A percentile compares a stretch with the other conserved stretches of the same genome.
phyloP scores from a whole-genome alignment of 2,888 invertebrate genomes.

The Diachrysia chrysitis region DNA sequence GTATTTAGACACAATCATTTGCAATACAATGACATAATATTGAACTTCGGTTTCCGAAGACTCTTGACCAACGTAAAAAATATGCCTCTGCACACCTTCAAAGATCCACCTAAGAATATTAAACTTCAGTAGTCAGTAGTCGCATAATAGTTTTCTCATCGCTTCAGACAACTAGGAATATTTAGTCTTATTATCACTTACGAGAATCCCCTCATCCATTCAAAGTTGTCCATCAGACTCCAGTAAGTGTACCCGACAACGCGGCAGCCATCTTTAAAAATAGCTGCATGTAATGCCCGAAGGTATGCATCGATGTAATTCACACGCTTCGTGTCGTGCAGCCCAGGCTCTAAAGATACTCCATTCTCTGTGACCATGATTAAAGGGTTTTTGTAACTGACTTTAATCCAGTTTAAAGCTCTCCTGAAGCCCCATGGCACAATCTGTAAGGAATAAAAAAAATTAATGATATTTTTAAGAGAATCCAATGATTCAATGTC shows the following conservation, averaged over 20 bases:
- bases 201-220: conserved; percentile 93
- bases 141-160: too few relatives aligned
- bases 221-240: conserved; percentile 95
- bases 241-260: conserved; percentile 92
- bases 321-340: conserved; percentile 85
- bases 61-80: too few relatives aligned
- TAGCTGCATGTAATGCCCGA: conserved; percentile 80
- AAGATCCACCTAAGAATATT: too few relatives aligned
- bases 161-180: neutral
- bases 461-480: neutral
- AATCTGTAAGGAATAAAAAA: conserved; percentile 77
- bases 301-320: conserved; percentile 87
- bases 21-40: too few relatives aligned
- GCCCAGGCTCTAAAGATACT: conserved; percentile 81
- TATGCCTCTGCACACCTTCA: too few relatives aligned
- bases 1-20: too few relatives aligned
- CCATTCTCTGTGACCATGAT: conserved; percentile 91
- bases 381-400: conserved; percentile 88
- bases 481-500: too few relatives aligned
- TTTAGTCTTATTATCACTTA: conserved; percentile 71
- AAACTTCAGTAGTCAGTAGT: too few relatives aligned
- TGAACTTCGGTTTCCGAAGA: too few relatives aligned
- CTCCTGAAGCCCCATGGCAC: conserved; percentile 91
- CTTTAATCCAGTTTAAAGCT: conserved; percentile 90
- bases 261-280: conserved; percentile 88